Evolutionary conservation across 2,888 invertebrate species (phyloP).

Genomic region (Agriopis aurantiaria): DNA sequence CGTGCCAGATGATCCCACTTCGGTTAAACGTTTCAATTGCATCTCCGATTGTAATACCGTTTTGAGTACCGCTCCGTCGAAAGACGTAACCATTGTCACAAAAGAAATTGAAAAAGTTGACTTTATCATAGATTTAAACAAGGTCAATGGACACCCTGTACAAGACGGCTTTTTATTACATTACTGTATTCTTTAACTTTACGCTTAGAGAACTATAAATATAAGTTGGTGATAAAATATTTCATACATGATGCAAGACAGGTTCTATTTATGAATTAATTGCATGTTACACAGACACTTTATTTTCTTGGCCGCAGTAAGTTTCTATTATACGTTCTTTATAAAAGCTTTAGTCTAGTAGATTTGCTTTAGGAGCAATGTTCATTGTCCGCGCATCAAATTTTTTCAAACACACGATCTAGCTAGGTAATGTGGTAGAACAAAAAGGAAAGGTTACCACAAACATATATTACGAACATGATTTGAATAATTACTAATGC

Average conservation of each 20-base stretch:
- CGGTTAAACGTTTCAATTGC: slow-evolving; percentile 69
- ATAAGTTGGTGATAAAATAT: not conserved
- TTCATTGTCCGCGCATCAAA: slow-evolving; percentile 44
- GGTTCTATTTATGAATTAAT: not conserved
- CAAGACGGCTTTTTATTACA: slow-evolving; percentile 6
- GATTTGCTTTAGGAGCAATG: slow-evolving; percentile 30
- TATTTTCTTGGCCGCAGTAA: slow-evolving; percentile 32
- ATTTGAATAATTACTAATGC: slow-evolving; percentile 75
- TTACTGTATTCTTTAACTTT: not conserved
- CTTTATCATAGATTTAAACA: slow-evolving; percentile 35
- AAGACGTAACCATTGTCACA: slow-evolving; percentile 65
- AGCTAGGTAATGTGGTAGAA: slow-evolving; percentile 55
- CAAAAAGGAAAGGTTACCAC: slow-evolving; percentile 64
- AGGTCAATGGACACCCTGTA: slow-evolving; percentile 32
- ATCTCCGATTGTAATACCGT: slow-evolving; percentile 74
- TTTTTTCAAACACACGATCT: slow-evolving; percentile 51
- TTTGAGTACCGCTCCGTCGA: slow-evolving; percentile 72
- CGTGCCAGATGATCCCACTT: slow-evolving; percentile 72
- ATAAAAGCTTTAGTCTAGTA: not conserved
- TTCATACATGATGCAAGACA: not conserved
- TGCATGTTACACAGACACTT: not conserved
- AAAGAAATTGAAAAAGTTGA: slow-evolving; percentile 53
- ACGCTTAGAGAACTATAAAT: not conserved
- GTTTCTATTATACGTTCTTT: slow-evolving; percentile 12
- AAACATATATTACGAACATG: slow-evolving; percentile 59